phyloP scores from a whole-genome alignment of 2,797 vertebrate genomes.

The Alfaro cultratus region DNA sequence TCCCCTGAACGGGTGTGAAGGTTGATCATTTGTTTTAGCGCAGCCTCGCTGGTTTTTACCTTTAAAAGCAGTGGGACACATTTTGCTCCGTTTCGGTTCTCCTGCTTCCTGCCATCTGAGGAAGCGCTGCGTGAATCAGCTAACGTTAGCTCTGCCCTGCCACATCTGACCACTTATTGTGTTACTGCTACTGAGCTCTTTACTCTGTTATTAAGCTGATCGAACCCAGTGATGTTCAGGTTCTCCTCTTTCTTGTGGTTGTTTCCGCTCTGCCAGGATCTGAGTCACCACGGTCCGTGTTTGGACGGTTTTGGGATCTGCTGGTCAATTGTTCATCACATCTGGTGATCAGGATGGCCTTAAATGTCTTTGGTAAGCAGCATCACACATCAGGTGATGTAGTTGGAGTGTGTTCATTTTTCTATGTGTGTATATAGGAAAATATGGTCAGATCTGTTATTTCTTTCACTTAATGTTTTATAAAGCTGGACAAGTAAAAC shows the following conservation, averaged over 20 bases:
- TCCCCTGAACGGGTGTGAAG: background rate
- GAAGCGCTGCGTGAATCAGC: conserved; percentile 34
- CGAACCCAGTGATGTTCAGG: fast-evolving
- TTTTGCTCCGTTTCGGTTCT: background rate
- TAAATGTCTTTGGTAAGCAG: conserved; percentile 77
- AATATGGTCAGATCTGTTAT: background rate
- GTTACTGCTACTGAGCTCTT: conserved; percentile 33
- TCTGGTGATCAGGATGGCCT: conserved; percentile 67
- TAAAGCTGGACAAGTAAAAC: background rate
- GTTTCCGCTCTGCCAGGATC: conserved; percentile 39
- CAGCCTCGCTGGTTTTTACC: background rate
- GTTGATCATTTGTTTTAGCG: fast-evolving
- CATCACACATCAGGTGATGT: background rate
- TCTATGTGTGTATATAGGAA: background rate
- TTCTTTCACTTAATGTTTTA: background rate
- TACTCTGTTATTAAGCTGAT: background rate
- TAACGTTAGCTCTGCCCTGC: conserved; percentile 60
- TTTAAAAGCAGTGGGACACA: too few relatives aligned
- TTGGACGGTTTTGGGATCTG: conserved; percentile 39
- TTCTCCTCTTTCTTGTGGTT: background rate
- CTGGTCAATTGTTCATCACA: conserved; percentile 52
- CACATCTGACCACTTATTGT: conserved; percentile 38
- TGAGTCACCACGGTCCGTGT: conserved; percentile 21
- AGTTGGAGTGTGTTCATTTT: background rate
- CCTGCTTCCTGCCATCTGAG: conserved; percentile 11